phyloP scores from a whole-genome alignment of 1,140 invertebrate genomes.

The Papilio aristodemus region DNA sequence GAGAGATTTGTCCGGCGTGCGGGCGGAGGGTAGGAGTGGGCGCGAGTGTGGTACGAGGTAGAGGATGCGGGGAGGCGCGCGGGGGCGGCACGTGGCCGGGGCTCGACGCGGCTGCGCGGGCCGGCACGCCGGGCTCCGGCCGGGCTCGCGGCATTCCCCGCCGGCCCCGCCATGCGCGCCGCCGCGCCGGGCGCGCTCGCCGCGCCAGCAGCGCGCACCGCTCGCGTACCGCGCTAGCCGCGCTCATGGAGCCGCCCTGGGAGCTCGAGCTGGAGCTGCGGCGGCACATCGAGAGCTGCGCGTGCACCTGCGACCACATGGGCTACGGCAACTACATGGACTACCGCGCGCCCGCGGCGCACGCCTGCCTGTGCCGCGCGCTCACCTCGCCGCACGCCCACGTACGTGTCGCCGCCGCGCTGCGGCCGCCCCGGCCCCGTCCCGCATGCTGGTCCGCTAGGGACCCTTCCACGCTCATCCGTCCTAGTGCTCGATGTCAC shows the following conservation, averaged over 20 bases:
- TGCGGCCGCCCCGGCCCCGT: slow-evolving; percentile 37
- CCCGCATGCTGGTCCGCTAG: slow-evolving; percentile 54
- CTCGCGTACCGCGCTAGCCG: slow-evolving; percentile 58
- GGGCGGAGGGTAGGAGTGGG: slow-evolving; percentile 36
- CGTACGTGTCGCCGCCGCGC: slow-evolving; percentile 62
- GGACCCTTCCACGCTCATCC: slow-evolving; percentile 44
- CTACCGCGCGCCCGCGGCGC: slow-evolving; percentile 85
- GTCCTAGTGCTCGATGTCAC: slow-evolving; percentile 32
- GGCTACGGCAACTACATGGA: slow-evolving; percentile 94
- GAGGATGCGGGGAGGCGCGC: slow-evolving; percentile 39
- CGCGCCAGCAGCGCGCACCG: slow-evolving; percentile 49
- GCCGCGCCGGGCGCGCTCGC: slow-evolving; percentile 50
- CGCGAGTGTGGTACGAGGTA: slow-evolving; percentile 38
- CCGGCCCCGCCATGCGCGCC: slow-evolving; percentile 65
- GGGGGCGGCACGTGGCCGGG: slow-evolving; percentile 61
- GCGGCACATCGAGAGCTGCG: slow-evolving; percentile 91
- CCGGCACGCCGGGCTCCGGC: slow-evolving; percentile 66
- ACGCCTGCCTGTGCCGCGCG: slow-evolving; percentile 75
- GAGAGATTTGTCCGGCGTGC: slow-evolving; percentile 58
- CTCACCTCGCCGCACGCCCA: slow-evolving; percentile 78
- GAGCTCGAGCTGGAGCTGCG: slow-evolving; percentile 85
- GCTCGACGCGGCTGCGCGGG: slow-evolving; percentile 73
- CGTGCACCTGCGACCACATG: slow-evolving; percentile 94
- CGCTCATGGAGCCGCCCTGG: slow-evolving; percentile 79
- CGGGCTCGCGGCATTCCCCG: slow-evolving; percentile 69